Evolutionary conservation across 2,888 invertebrate genomes (phyloP).

Genomic region (Leptinotarsa tumamoca): DNA sequence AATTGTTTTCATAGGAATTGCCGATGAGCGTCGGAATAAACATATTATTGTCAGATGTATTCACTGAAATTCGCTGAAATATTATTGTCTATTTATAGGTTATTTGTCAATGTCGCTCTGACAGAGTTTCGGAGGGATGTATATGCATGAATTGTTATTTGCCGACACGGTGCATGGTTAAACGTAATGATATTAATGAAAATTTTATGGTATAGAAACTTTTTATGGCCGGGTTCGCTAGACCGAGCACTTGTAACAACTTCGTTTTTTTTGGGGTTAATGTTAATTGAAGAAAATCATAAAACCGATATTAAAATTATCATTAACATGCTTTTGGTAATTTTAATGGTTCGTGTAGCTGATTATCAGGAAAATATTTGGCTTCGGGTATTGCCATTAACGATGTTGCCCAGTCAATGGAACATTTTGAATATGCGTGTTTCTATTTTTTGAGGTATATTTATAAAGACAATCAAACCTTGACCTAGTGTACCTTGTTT

Average conservation of each 20-base stretch:
- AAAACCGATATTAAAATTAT: background rate
- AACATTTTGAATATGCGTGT: background rate
- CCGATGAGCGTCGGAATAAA: slow-evolving; percentile 5
- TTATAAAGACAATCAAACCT: background rate
- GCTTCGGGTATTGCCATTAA: background rate
- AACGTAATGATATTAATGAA: background rate
- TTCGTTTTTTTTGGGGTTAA: background rate
- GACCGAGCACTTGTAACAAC: background rate
- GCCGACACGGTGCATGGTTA: too few species aligned
- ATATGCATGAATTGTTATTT: too few species aligned
- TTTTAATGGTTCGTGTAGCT: background rate
- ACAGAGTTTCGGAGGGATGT: background rate
- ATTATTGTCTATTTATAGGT: background rate
- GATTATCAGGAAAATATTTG: slow-evolving; percentile 5
- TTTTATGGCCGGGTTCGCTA: background rate
- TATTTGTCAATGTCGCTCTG: background rate
- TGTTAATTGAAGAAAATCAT: background rate
- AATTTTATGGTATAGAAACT: background rate
- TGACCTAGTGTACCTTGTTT: background rate
- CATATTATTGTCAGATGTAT: slow-evolving; percentile 11
- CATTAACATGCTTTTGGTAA: slow-evolving; percentile 1
- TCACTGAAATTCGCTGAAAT: background rate
- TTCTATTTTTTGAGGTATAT: background rate
- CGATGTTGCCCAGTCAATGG: background rate
- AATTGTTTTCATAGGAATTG: slow-evolving; percentile 16